Percentiles rank a stretch among this genome's conserved stretches.
phyloP scores from a whole-genome alignment of 37 sponge, comb jelly and placozoan genomes.

The Spongilla lacustris region DNA sequence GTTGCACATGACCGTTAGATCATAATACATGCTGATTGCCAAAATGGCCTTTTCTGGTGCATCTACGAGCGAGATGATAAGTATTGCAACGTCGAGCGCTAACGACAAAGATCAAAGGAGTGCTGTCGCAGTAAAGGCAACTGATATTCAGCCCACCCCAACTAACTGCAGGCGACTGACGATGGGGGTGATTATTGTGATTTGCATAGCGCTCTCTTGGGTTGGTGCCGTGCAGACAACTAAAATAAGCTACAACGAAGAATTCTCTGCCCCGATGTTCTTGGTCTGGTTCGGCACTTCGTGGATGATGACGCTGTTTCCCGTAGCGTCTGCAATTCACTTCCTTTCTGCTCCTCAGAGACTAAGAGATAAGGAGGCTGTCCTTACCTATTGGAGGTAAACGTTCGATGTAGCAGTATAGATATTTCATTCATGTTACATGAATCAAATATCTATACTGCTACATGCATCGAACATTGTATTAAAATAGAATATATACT shows the following conservation, averaged over 20 bases:
- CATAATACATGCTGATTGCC: too few relatives aligned
- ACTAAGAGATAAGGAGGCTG: neutral
- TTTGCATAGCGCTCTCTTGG: conserved; percentile 81
- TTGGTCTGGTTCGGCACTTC: conserved; percentile 77
- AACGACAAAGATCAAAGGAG: too few relatives aligned
- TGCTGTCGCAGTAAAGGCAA: too few relatives aligned
- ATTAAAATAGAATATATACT: too few relatives aligned
- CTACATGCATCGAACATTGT: too few relatives aligned
- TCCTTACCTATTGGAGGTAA: conserved; percentile 34
- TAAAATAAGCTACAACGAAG: conserved; percentile 55
- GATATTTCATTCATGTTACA: too few relatives aligned
- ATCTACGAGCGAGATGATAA: too few relatives aligned
- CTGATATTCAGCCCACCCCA: too few relatives aligned
- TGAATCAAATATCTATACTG: too few relatives aligned
- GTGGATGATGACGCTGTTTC: conserved; percentile 83
- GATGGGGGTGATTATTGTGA: conserved; percentile 77
- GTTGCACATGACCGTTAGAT: too few relatives aligned
- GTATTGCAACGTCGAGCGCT: too few relatives aligned
- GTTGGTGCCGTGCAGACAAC: conserved; percentile 86
- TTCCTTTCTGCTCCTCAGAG: conserved; percentile 16
- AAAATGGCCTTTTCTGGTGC: too few relatives aligned
- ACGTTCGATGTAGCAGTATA: neutral
- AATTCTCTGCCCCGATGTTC: conserved; percentile 83
- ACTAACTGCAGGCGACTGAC: conserved; percentile 45
- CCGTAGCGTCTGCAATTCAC: conserved; percentile 43